These are phyloP conservation scores for Rhagologus leucostigma DNA, from an alignment of 2,113 vertebrate genomes.

Conservation along the genomic window DNA sequence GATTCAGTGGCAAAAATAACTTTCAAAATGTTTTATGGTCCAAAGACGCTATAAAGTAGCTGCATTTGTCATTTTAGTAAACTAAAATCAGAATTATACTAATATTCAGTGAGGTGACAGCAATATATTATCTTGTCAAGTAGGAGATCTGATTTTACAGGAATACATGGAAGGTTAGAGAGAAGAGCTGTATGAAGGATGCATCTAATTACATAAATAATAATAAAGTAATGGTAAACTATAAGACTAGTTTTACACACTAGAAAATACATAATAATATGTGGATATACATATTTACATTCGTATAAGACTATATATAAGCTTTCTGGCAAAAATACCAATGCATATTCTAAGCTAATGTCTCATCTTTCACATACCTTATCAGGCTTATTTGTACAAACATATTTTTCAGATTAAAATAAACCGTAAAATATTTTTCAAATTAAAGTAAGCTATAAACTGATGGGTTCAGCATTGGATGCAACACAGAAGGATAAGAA, in stretches of 20 bases:
- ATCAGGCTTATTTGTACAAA: slow-evolving; percentile 2
- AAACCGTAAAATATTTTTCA: not conserved
- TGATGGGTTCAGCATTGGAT: not conserved
- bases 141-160: slow-evolving; percentile 57
- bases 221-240: slow-evolving; percentile 25
- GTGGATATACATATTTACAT: slow-evolving; percentile 44
- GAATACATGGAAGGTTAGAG: not conserved
- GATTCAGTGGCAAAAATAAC: slow-evolving; percentile 67
- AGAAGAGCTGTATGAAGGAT: not conserved
- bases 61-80: slow-evolving; percentile 67
- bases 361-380: not conserved
- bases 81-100: slow-evolving; percentile 74
- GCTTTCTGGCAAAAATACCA: not conserved
- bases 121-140: slow-evolving; percentile 70
- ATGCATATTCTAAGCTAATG: not conserved
- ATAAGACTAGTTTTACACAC: not conserved
- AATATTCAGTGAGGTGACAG: slow-evolving; percentile 64
- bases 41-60: slow-evolving; percentile 67
- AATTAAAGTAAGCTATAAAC: not conserved
- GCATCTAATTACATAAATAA: slow-evolving; percentile 29
- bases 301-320: not conserved
- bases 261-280: slow-evolving; percentile 38
- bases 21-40: slow-evolving; percentile 72
- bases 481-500: not conserved
- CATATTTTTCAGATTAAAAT: not conserved